These are phyloP conservation scores for Polydrusus cervinus DNA, from an alignment of 2,888 invertebrate genomes.

Conservation along the genomic window DNA sequence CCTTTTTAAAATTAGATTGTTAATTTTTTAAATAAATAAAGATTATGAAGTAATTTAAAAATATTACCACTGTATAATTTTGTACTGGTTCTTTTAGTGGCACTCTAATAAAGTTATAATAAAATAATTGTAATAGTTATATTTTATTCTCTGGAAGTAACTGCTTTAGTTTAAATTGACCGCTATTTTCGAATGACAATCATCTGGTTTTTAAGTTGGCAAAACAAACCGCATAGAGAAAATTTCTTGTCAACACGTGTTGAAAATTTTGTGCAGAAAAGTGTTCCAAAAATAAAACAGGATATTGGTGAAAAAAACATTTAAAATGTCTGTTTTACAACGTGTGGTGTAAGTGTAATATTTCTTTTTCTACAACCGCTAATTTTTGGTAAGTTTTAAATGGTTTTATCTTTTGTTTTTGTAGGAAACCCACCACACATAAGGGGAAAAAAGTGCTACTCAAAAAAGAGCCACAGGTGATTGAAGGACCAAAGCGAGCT, in stretches of 20 bases:
- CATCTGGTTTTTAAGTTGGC: conserved; percentile 28
- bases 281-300: conserved; percentile 45
- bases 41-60: not conserved
- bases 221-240: conserved; percentile 29
- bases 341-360: conserved; percentile 70
- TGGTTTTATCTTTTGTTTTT: conserved; percentile 45
- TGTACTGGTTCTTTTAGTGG: too few relatives aligned
- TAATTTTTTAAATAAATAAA: not conserved
- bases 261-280: conserved; percentile 50
- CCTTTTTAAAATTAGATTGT: not conserved
- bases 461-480: conserved; percentile 88
- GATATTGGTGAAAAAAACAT: conserved; percentile 31
- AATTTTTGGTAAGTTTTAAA: conserved; percentile 16
- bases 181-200: conserved; percentile 9
- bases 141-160: not conserved
- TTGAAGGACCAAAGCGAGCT: conserved; percentile 90
- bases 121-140: not conserved
- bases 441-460: conserved; percentile 89
- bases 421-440: conserved; percentile 91
- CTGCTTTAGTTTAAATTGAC: not conserved
- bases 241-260: conserved; percentile 64
- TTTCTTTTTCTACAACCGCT: not conserved
- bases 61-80: too few relatives aligned
- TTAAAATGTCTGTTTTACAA: conserved; percentile 69
- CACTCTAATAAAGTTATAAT: not conserved